Evolutionary conservation across 2,888 invertebrate genomes (phyloP).

Genomic region (Herminia tarsipennalis): DNA sequence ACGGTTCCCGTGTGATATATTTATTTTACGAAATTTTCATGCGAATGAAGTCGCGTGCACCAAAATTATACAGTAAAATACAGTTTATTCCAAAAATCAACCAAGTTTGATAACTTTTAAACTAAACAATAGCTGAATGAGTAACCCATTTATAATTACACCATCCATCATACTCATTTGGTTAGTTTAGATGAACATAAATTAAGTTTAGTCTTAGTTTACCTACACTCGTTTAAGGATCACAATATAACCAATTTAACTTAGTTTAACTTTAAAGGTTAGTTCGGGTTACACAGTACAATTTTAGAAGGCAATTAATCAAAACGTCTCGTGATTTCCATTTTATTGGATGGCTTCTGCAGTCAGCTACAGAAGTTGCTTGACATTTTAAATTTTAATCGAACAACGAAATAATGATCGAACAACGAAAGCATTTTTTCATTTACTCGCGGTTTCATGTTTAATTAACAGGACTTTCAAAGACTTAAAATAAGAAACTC

Average conservation of each 20-base stretch:
- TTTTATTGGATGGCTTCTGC: neutral
- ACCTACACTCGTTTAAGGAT: slow-evolving; percentile 4
- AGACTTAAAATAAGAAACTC: too few relatives aligned
- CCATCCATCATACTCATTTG: slow-evolving; percentile 10
- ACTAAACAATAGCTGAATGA: slow-evolving; percentile 1
- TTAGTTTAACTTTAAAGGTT: slow-evolving; percentile 12
- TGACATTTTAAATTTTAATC: too few relatives aligned
- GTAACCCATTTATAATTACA: neutral
- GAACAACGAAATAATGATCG: too few relatives aligned
- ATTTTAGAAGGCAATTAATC: neutral
- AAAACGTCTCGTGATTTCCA: neutral
- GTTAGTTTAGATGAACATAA: slow-evolving; percentile 10
- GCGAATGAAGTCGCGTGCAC: too few relatives aligned
- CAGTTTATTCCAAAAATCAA: neutral
- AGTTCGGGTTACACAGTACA: neutral
- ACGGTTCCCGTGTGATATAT: too few relatives aligned
- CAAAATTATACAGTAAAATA: too few relatives aligned
- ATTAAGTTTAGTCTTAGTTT: slow-evolving; percentile 11
- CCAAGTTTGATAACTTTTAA: neutral
- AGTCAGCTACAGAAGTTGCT: too few relatives aligned
- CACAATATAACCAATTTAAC: slow-evolving; percentile 26
- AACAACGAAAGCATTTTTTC: too few relatives aligned
- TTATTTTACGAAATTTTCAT: too few relatives aligned
- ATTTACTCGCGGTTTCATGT: too few relatives aligned
- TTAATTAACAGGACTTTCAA: too few relatives aligned